Conservation (phyloP, 2,113 vertebrate species). For the Pachycephala philippinensis region DNA sequence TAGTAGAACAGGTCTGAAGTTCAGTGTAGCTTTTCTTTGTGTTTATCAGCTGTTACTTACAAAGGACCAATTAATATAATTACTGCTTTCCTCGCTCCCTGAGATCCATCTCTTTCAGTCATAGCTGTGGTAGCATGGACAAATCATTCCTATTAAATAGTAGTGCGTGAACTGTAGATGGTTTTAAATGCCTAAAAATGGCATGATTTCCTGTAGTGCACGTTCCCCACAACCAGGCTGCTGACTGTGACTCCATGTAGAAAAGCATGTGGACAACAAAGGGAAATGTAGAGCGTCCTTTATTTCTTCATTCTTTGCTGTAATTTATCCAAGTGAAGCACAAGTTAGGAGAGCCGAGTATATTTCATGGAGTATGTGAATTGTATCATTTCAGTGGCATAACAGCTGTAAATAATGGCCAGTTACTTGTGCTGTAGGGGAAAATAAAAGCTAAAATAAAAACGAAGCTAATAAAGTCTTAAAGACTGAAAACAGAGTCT, state of each 20-base stretch:
- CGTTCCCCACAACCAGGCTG: rapidly evolving
- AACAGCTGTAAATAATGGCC: background rate
- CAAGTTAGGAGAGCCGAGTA: background rate
- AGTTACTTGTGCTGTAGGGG: background rate
- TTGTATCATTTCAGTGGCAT: background rate
- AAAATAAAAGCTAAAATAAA: background rate
- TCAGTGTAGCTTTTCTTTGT: background rate
- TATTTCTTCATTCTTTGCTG: background rate
- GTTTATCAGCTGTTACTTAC: background rate
- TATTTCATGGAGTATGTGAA: background rate
- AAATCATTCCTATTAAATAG: background rate
- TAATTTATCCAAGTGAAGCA: background rate
- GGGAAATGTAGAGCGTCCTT: background rate
- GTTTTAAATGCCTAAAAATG: background rate
- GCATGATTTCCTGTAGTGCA: background rate
- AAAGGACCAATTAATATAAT: background rate
- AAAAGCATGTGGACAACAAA: background rate
- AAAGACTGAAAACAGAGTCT: background rate
- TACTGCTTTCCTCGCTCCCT: rapidly evolving
- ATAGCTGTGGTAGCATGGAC: background rate
- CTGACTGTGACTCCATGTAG: background rate
- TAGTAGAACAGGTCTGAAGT: too few relatives aligned
- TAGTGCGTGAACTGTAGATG: background rate
- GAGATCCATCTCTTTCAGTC: background rate
- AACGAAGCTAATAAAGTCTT: background rate